Base-by-base conservation (phyloP, 2,797 vertebrate genomes). In the Sebastes kiyomatsui region DNA sequence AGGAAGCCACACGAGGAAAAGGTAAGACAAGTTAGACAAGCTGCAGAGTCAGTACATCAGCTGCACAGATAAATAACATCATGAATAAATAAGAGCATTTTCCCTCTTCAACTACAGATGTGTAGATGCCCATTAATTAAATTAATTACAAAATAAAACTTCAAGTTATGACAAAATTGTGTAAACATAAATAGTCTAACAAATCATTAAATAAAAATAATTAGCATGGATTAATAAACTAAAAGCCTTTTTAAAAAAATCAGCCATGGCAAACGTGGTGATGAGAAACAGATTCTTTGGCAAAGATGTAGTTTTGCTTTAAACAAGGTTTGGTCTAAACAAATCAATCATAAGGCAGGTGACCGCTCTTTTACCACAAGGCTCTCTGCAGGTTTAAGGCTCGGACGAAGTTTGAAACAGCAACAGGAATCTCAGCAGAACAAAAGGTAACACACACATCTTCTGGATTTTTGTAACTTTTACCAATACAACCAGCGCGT, bases 221-320 rank as follows among this genome's bases (percentile, higher is more conserved):
- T 69, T 38, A 71, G 38, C 16, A 60, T 23, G 52, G 30, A 77
- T 81, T 71, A 81, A 82, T 69, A 2, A 80, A 77, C 42, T 71
- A 33, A 82, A 85, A 67, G 14, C 66, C 58, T 70, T 61, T 72
- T 16, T 6, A 5, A 13, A 55, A 80, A 81, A 80, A 81, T 58
- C 59, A 74, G 52, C 35, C 33, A 33, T 82, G 79, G 80, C 82
- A 72, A 56, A 81, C 3, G 18, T 65, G 73, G 27, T 82, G 85
- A 84, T 65, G 73, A 83, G 64, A 81, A 91, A 87, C 69, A 76
- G 69, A 66, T 52, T 92, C 88, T 94, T 94, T 93, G 94, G 93
- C 90, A 91, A 88, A 86, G 77, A 91, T 82, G 83, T 73, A 5
- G 77, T 83, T 89, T 90, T 81, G 72, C 83, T 77, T 72, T 20